These are phyloP conservation scores for Mugil cephalus DNA, from an alignment of 2,113 vertebrate genomes.

Conservation along the genomic window DNA sequence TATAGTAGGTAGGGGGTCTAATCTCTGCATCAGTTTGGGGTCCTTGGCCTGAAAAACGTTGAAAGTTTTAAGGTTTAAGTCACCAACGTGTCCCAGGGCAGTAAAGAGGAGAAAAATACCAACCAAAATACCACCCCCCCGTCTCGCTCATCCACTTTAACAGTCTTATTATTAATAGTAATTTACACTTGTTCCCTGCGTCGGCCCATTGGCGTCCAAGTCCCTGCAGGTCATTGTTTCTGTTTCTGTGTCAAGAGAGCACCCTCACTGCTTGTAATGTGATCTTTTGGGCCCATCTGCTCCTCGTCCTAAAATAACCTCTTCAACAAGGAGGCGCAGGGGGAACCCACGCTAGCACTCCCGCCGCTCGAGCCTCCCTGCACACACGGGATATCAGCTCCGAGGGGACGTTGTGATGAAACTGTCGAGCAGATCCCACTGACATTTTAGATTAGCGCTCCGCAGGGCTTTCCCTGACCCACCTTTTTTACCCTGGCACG, in stretches of 20 bases:
- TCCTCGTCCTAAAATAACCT: conserved; percentile 81
- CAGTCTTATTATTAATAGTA: background rate
- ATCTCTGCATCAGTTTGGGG: too few species aligned
- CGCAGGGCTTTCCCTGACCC: conserved; percentile 22
- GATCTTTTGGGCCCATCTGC: conserved; percentile 65
- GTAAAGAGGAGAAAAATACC: background rate
- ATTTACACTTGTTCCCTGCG: background rate
- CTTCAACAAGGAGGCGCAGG: too few species aligned
- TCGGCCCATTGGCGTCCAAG: background rate
- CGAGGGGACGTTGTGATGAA: conserved; percentile 45
- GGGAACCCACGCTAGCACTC: conserved; percentile 39
- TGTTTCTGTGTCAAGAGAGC: conserved; percentile 20
- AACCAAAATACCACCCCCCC: too few species aligned
- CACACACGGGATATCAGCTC: conserved; percentile 22
- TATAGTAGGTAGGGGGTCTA: too few species aligned
- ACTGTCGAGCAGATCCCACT: conserved; percentile 39
- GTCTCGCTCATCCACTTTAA: background rate
- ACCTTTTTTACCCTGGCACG: conserved; percentile 5
- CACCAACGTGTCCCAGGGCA: background rate
- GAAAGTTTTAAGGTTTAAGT: too few species aligned
- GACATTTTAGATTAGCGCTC: conserved; percentile 55
- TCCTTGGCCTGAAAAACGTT: too few species aligned
- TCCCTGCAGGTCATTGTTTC: conserved; percentile 41
- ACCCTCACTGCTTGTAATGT: conserved; percentile 56
- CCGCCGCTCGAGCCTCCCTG: conserved; percentile 3